Conservation (phyloP, 2,113 vertebrate species). For the Platycercus adscitus region DNA sequence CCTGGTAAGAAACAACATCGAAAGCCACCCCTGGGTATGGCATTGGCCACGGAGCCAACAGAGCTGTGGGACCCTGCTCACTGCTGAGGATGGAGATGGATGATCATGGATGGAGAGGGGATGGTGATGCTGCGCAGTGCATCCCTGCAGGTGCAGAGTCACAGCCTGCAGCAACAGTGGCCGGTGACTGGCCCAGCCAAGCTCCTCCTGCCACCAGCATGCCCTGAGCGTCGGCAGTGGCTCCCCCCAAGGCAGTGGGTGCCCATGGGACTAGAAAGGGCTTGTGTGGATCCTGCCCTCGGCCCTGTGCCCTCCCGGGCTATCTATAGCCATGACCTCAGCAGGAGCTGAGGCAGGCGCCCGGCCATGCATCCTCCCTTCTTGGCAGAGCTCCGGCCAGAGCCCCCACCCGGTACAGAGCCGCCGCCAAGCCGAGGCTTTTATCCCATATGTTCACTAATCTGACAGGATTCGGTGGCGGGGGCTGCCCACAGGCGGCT, state of each 20-base stretch:
- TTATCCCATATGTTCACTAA: background rate
- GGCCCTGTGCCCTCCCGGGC: background rate
- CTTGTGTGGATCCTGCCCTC: background rate
- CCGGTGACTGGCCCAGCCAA: background rate
- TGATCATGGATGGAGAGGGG: background rate
- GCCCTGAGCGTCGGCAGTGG: background rate
- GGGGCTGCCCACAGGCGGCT: constrained; percentile 1
- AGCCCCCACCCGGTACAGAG: background rate
- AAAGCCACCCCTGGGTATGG: background rate
- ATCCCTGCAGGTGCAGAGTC: background rate
- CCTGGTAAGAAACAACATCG: background rate
- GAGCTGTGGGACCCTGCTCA: background rate
- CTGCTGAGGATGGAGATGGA: background rate
- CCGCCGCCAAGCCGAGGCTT: background rate
- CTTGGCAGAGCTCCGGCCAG: background rate
- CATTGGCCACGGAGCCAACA: accelerated
- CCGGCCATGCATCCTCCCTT: background rate
- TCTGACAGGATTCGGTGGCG: constrained; percentile 4
- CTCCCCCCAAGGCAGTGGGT: background rate
- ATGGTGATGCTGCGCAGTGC: background rate
- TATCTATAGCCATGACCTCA: constrained; percentile 61
- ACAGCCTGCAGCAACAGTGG: background rate
- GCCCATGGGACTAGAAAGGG: background rate
- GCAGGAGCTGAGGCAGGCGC: background rate
- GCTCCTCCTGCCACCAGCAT: accelerated